Evolutionary conservation across 1,140 invertebrate genomes (phyloP).

Genomic region (Phymorhynchus buccinoides): DNA sequence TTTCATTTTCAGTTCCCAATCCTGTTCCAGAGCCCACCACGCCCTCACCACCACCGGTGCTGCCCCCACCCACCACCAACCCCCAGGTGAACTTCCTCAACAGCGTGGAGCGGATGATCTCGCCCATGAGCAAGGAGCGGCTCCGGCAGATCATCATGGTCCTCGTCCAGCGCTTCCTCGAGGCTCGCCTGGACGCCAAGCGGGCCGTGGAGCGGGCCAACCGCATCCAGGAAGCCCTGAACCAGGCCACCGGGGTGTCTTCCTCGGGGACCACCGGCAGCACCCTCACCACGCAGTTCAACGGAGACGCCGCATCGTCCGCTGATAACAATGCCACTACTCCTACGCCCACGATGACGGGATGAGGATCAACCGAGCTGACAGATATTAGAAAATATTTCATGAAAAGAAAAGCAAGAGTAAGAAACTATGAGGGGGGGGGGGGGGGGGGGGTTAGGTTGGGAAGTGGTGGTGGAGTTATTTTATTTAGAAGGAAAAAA

Average conservation of each 20-base stretch:
- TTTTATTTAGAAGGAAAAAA: too few relatives aligned
- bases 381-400: too few relatives aligned
- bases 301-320: too few relatives aligned
- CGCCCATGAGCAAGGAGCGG: not conserved
- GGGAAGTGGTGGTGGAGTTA: not conserved
- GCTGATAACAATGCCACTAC: not conserved
- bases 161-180: not conserved
- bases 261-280: not conserved
- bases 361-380: too few relatives aligned
- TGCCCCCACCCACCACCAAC: not conserved
- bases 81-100: slow-evolving; percentile 1
- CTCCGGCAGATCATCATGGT: not conserved
- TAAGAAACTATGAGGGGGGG: not conserved
- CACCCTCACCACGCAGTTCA: not conserved
- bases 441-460: not conserved
- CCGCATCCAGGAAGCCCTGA: not conserved
- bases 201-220: slow-evolving; percentile 8
- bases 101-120: not conserved
- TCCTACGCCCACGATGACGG: not conserved
- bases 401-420: too few relatives aligned
- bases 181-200: not conserved
- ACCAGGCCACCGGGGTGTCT: not conserved
- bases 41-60: not conserved
- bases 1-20: too few relatives aligned
- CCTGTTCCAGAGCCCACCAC: not conserved